Evolutionary conservation across 2,888 invertebrate species (phyloP).

Genomic region (Dorcus parallelipipedus): DNA sequence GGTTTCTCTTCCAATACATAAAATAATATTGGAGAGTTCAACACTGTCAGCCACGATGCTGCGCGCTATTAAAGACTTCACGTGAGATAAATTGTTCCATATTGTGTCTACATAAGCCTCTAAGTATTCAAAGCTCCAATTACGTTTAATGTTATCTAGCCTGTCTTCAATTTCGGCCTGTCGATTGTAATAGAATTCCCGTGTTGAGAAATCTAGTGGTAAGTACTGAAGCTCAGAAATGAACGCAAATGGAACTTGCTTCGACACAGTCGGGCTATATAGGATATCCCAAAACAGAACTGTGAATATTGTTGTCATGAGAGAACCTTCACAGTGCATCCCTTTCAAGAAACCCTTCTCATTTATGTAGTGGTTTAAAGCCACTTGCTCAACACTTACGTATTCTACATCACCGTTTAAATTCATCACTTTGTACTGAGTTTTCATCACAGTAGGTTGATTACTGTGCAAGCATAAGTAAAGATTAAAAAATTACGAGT

Average conservation of each 20-base stretch:
- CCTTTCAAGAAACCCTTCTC: slow-evolving; percentile 51
- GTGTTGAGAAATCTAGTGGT: slow-evolving; percentile 70
- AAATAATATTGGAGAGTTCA: slow-evolving; percentile 47
- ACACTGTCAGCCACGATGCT: slow-evolving; percentile 27
- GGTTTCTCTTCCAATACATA: slow-evolving; percentile 54
- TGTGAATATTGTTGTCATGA: slow-evolving; percentile 35
- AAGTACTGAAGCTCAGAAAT: slow-evolving; percentile 61
- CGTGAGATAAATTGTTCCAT: slow-evolving; percentile 50
- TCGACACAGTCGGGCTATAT: slow-evolving; percentile 44
- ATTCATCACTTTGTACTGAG: slow-evolving; percentile 4
- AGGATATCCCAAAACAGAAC: slow-evolving; percentile 77
- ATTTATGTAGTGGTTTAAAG: slow-evolving; percentile 52
- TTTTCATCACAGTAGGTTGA: neutral
- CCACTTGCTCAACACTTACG: slow-evolving; percentile 54
- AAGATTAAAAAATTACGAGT: neutral
- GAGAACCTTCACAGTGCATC: slow-evolving; percentile 41
- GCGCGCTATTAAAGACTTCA: slow-evolving; percentile 33
- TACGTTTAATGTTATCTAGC: slow-evolving; percentile 43
- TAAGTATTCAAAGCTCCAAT: slow-evolving; percentile 48
- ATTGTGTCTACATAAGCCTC: slow-evolving; percentile 48
- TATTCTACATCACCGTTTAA: slow-evolving; percentile 7
- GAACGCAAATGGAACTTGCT: slow-evolving; percentile 57
- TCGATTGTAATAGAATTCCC: slow-evolving; percentile 65
- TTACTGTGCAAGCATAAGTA: neutral
- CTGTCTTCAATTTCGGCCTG: slow-evolving; percentile 57